phyloP scores from a whole-genome alignment of 1,140 invertebrate genomes.

The Pollicipes pollicipes region DNA sequence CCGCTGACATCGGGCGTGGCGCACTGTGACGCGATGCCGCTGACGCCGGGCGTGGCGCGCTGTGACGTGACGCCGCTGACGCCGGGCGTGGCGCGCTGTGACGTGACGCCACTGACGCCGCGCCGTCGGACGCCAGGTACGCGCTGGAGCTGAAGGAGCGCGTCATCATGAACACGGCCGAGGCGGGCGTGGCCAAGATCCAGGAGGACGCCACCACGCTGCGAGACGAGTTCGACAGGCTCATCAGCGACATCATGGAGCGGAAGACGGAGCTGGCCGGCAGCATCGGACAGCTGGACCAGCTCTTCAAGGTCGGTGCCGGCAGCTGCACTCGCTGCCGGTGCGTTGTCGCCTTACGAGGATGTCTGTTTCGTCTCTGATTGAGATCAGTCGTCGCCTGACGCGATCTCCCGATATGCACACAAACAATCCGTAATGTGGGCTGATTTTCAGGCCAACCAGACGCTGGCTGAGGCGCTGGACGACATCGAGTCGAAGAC shows the following conservation, averaged over 20 bases:
- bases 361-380: no score
- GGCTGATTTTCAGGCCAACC: not conserved
- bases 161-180: constrained; percentile 78
- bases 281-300: constrained; percentile 56
- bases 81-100: no score
- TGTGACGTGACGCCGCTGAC: no score
- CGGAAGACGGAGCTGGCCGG: constrained; percentile 48
- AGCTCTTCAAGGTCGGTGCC: constrained; percentile 50
- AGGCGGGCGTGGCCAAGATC: constrained; percentile 62
- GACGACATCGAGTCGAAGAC: constrained; percentile 69
- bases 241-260: constrained; percentile 59
- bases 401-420: no score
- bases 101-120: no score
- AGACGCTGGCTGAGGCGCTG: constrained; percentile 46
- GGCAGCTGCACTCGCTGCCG: no score
- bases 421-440: no score
- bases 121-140: constrained; percentile 37
- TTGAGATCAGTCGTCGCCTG: no score
- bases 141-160: constrained; percentile 77
- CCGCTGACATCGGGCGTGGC: no score
- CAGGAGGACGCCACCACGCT: constrained; percentile 74
- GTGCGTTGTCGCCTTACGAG: no score
- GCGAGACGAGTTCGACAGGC: constrained; percentile 68
- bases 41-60: no score
- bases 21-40: no score